Evolutionary conservation across 2,797 vertebrate species (phyloP).

Genomic region (Emys orbicularis): DNA sequence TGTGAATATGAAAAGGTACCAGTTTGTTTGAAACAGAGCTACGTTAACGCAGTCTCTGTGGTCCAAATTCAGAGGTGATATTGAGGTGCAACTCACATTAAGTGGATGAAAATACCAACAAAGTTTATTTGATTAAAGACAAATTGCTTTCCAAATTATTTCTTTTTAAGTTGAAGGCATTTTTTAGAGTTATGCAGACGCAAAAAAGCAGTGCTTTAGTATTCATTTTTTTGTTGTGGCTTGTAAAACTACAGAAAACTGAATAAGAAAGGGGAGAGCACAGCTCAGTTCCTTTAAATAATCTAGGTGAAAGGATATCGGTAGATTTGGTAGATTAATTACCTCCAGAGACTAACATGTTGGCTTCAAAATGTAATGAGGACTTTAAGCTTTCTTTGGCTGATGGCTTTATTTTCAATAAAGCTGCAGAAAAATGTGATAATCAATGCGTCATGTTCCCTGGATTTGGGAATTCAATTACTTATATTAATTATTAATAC

Average conservation of each 20-base stretch:
- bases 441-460: conserved; percentile 13
- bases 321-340: background rate
- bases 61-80: background rate
- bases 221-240: background rate
- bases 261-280: background rate
- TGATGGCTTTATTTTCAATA: conserved; percentile 27
- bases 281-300: background rate
- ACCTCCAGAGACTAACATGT: background rate
- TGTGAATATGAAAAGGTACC: background rate
- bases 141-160: background rate
- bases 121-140: background rate
- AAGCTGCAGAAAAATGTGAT: conserved; percentile 26
- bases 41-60: too few relatives aligned
- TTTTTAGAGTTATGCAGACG: background rate
- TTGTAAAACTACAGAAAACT: background rate
- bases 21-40: too few relatives aligned
- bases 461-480: conserved; percentile 36
- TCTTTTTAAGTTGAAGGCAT: background rate
- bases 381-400: background rate
- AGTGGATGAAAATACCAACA: background rate
- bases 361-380: background rate
- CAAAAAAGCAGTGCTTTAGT: background rate
- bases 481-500: conserved; percentile 39
- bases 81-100: background rate
- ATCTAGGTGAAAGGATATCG: background rate